phyloP scores from a whole-genome alignment of 1,140 invertebrate genomes.

The Bombus vancouverensis region DNA sequence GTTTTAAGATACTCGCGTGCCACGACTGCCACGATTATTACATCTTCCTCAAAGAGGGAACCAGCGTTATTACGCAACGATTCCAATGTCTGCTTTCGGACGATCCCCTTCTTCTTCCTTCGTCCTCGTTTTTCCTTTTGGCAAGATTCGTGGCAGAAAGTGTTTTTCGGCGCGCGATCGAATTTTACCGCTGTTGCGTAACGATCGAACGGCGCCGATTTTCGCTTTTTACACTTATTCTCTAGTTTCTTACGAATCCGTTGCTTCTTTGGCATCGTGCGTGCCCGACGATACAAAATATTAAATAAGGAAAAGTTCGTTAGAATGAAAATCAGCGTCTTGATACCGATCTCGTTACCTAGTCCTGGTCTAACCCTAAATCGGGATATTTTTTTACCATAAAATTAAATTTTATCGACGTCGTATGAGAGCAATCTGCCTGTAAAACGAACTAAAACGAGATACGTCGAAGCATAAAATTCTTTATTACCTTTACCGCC shows the following conservation, averaged over 20 bases:
- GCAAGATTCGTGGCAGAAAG: not conserved
- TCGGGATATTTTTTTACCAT: too few species aligned
- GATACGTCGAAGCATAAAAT: not conserved
- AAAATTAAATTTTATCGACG: too few species aligned
- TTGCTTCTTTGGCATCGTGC: too few species aligned
- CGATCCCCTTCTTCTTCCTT: not conserved
- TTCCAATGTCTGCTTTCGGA: conserved; percentile 23
- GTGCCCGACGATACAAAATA: too few species aligned
- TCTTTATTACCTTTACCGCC: not conserved
- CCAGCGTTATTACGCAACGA: conserved; percentile 48
- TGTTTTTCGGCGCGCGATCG: not conserved
- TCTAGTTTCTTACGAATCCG: too few species aligned
- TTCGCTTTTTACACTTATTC: not conserved
- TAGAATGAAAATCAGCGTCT: too few species aligned
- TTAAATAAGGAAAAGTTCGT: too few species aligned
- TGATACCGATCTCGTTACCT: too few species aligned
- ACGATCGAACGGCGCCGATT: not conserved
- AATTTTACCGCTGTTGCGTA: not conserved
- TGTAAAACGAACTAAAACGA: too few species aligned
- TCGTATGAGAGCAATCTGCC: too few species aligned
- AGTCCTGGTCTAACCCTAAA: too few species aligned
- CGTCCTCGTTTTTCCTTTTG: not conserved
- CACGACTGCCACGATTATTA: conserved; percentile 39
- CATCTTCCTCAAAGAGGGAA: conserved; percentile 37
- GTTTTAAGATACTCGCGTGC: conserved; percentile 46